Base-by-base conservation (phyloP, 2,797 vertebrate genomes). In the Enteromius trimaculatus region DNA sequence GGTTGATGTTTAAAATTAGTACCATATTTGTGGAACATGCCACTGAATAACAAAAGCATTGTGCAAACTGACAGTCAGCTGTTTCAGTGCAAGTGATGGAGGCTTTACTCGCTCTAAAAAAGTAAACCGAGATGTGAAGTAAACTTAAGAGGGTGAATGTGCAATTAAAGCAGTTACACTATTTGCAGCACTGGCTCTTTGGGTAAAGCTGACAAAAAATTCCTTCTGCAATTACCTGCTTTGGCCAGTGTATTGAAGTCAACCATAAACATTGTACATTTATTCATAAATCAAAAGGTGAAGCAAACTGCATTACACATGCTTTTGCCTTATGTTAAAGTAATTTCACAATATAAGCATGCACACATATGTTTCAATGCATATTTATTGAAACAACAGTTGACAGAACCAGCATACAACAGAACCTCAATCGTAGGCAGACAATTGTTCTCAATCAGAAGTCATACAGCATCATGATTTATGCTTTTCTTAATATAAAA, bases 391-490 rank as follows among this genome's bases (percentile, higher is more conserved):
- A 95, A 95, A 95, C 86, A 93, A 93, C 92, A 91, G 91, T 89
- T 94, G 90, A 94, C 93, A 94, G 91, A 93, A 91, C 92, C 91
- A 89, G 91, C 92, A 94, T 93, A 94, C 91, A 93, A 95, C 93
- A 94, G 93, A 94, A 94, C 94, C 92, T 94, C 94, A 92, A 94
- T 94, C 90, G 92, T 94, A 92, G 93, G 92, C 93, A 94, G 92
- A 94, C 79, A 91, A 92, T 93, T 90, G 89, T 91, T 89, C 89
- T 93, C 93, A 92, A 93, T 92, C 91, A 94, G 84, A 86, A 89
- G 90, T 91, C 92, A 94, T 94, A 94, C 94, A 95, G 94, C 95
- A 75, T 93, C 92, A 92, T 92, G 92, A 90, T 92, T 94, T 92
- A 87, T 88, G 91, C 90, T 93, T 93, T 91, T 92, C 90, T 91